Conservation (phyloP, 2,888 invertebrate genomes). For the Chloromyia formosa region DNA sequence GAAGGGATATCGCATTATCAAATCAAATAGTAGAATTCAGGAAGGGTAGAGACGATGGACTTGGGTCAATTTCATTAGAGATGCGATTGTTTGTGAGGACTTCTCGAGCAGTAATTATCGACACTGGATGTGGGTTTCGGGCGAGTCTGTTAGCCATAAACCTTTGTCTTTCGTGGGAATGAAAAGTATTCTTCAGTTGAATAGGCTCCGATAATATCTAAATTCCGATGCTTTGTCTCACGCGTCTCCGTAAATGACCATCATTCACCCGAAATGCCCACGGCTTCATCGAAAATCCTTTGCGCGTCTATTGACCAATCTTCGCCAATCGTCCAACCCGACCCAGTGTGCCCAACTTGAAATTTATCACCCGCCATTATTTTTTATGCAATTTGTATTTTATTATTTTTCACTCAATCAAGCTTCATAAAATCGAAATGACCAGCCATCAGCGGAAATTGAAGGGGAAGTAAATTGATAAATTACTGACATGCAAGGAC, state of each 20-base stretch:
- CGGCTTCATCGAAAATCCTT: too few species aligned
- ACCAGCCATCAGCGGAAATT: constrained; percentile 33
- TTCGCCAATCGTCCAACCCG: too few species aligned
- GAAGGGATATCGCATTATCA: constrained; percentile 26
- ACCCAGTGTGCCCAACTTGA: background rate
- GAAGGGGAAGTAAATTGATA: constrained; percentile 39
- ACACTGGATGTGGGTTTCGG: too few species aligned
- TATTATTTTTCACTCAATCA: constrained; percentile 47
- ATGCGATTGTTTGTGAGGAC: too few species aligned
- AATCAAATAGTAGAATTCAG: background rate
- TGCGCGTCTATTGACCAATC: too few species aligned
- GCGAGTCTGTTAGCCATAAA: too few species aligned
- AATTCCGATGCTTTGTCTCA: background rate
- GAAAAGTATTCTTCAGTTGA: too few species aligned
- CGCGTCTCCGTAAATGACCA: too few species aligned
- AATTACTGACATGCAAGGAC: constrained; percentile 46
- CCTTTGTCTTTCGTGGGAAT: too few species aligned
- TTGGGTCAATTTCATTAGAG: too few species aligned
- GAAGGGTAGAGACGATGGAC: background rate
- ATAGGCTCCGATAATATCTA: background rate
- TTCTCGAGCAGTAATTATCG: too few species aligned
- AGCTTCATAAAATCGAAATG: constrained; percentile 45
- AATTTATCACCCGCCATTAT: constrained; percentile 45
- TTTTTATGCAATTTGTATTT: constrained; percentile 45
- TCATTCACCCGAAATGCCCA: too few species aligned